Evolutionary conservation across 1,140 invertebrate genomes (phyloP), one percentile per base, ranked within the genome.

Genomic region (Calliopsis andreniformis): DNA sequence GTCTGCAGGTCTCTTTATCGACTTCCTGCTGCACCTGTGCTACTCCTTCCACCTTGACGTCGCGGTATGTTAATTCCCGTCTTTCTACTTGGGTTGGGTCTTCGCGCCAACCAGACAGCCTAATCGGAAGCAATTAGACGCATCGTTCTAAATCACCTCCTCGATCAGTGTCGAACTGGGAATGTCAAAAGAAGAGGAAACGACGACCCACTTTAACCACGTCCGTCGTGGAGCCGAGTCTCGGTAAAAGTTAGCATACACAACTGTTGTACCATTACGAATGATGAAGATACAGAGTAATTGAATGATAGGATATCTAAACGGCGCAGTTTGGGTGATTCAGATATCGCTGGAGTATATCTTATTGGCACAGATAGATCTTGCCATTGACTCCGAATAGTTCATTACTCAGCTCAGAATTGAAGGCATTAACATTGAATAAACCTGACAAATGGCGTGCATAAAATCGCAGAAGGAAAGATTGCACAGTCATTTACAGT

Each of bases 1-100:
- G 39, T 20, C 42, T n/a, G 18, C 32, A 35, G 35, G 42, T 47
- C 32, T 32, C 53, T 68, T 71, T 69, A 78, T 80, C 68, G 72
- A 73, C 72, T 83, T 84, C 82, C 82, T 76, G 82, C 63, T 84
- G 72, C 82, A 80, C 82, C 82, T 84, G 82, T 69, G 80, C 39
- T 30, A 30, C 39, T 14, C 39, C 35, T 62, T 18, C 12, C 20
- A 42, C 39, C n/a, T 53, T 69, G 62, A 64, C 56, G 43, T 55
- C 70, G 30, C 42, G 51, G 49, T 58, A 45, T 58, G 76, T 66
- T 76, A 76, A 76, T 43, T 68, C 72, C 43, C 43, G 25, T 69
- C 69, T 67, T 66, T 71, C 61, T 47, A 53, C 43, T 39, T 70
- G 73, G 78, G 78, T 39, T 49, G 81, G 73, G 68, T 61, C 55